Percentiles rank a stretch among this genome's conserved stretches.
phyloP scores from a whole-genome alignment of 2,888 invertebrate species.

The Yponomeuta evonymella region DNA sequence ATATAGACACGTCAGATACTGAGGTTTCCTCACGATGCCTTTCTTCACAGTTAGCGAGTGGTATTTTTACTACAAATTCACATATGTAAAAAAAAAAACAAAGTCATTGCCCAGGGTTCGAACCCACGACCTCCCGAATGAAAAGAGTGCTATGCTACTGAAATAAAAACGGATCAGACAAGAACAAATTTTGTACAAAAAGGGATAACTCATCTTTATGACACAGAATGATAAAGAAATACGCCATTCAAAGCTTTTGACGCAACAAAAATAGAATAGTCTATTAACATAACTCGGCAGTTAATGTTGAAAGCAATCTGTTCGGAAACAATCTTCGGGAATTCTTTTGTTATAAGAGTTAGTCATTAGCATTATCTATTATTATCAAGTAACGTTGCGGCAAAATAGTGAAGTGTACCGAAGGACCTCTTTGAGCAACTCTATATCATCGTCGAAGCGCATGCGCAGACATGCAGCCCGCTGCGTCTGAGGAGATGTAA shows the following conservation, averaged over 20 bases:
- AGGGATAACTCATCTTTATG: neutral
- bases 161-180: neutral
- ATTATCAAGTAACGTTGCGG: neutral
- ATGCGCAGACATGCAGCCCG: too few species aligned
- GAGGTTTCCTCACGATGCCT: too few species aligned
- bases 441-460: too few species aligned
- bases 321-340: neutral
- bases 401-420: neutral
- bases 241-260: neutral
- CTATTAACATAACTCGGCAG: slow-evolving; percentile 5
- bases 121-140: too few species aligned
- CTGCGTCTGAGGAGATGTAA: too few species aligned
- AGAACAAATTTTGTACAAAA: neutral
- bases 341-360: slow-evolving; percentile 8
- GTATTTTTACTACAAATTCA: too few species aligned
- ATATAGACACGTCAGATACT: too few species aligned
- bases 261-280: neutral
- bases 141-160: too few species aligned
- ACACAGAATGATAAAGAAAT: neutral
- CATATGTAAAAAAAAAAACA: too few species aligned
- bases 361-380: neutral
- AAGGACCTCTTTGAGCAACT: neutral
- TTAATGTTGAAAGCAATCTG: slow-evolving; percentile 5
- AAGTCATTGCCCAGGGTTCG: too few species aligned
- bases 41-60: too few species aligned